phyloP scores from a whole-genome alignment of 2,888 invertebrate genomes.

The Melikaiella ostensackeni region DNA sequence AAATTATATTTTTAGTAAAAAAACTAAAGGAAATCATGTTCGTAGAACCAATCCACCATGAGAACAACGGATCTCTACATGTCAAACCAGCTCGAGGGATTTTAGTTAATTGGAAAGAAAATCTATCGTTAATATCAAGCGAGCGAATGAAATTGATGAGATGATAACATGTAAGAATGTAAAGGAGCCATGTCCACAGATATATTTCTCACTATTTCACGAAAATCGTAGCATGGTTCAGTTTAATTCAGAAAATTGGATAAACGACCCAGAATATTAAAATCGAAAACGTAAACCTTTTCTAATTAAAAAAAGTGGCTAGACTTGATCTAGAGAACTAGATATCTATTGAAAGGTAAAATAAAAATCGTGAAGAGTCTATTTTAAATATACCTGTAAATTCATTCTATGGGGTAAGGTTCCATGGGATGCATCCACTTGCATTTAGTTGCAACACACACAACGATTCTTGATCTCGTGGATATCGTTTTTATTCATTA shows the following conservation, averaged over 20 bases:
- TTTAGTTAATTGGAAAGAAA: constrained; percentile 20
- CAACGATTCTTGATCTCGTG: constrained; percentile 78
- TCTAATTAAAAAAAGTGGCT: not conserved
- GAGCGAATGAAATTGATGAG: constrained; percentile 21
- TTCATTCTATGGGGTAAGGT: constrained; percentile 74
- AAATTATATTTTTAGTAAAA: not conserved
- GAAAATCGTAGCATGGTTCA: not conserved
- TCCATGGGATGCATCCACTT: constrained; percentile 77
- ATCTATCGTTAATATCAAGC: constrained; percentile 15
- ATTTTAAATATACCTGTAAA: constrained; percentile 72
- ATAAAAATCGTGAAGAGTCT: constrained; percentile 9
- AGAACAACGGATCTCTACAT: constrained; percentile 22
- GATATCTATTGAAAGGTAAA: not conserved
- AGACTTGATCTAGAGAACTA: not conserved
- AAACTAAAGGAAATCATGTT: constrained; percentile 4
- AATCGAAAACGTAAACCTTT: not conserved
- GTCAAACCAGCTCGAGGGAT: constrained; percentile 38
- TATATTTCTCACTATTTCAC: not conserved
- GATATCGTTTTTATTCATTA: constrained; percentile 77
- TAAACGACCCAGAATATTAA: constrained; percentile 5
- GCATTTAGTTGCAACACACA: constrained; percentile 78
- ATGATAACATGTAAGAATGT: constrained; percentile 5
- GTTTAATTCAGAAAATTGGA: not conserved
- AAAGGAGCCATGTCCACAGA: not conserved
- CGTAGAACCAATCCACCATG: constrained; percentile 32